A percentile compares a stretch with the other conserved stretches of the same genome.
Evolutionary conservation across 2,797 vertebrate species (phyloP).

Genomic region (Graptemys geographica): DNA sequence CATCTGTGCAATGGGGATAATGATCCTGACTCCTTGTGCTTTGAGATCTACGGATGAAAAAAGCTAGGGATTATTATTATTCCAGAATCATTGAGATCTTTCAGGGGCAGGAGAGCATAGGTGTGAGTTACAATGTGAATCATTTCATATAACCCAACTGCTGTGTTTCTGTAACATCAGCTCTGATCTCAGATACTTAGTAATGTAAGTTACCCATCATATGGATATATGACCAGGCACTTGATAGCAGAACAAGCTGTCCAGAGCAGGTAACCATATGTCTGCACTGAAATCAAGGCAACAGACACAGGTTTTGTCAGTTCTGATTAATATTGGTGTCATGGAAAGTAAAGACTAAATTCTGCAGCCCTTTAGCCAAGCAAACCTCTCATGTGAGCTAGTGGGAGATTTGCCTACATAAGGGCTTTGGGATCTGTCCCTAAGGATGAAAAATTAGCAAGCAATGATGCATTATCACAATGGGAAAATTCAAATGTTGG

Average conservation of each 20-base stretch:
- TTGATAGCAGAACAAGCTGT: background rate
- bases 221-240: background rate
- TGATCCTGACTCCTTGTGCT: background rate
- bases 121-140: background rate
- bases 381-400: background rate
- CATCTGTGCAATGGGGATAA: background rate
- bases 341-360: background rate
- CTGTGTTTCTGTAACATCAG: background rate
- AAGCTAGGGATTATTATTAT: background rate
- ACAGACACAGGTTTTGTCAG: background rate
- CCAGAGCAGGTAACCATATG: background rate
- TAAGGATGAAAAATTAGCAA: background rate
- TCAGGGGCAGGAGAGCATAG: background rate
- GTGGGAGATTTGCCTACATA: background rate
- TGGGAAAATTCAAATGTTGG: background rate
- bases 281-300: background rate
- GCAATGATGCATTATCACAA: background rate
- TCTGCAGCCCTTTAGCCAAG: background rate
- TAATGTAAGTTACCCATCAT: background rate
- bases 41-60: background rate
- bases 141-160: background rate
- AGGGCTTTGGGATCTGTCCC: background rate
- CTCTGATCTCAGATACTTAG: background rate
- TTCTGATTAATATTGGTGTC: background rate
- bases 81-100: background rate